A percentile compares a stretch with the other conserved stretches of the same genome.
Conservation (phyloP, 2,797 vertebrate species). For the Hydrophis major region DNA sequence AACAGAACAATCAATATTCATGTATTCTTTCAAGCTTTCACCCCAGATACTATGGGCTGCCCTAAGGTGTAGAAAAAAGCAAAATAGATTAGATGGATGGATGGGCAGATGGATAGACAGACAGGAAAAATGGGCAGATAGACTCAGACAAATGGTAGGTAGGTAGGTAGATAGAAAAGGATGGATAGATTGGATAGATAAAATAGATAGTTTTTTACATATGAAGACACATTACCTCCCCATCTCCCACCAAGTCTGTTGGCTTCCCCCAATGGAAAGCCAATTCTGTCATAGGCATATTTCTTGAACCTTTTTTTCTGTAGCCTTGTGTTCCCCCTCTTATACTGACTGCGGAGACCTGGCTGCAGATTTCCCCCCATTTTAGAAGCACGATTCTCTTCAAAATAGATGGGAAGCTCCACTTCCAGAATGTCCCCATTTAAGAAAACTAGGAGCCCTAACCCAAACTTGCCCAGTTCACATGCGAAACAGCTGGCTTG, state of each 20-base stretch:
- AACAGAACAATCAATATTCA: constrained; percentile 84
- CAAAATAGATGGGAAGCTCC: neutral
- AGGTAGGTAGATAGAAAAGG: no score
- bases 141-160: no score
- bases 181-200: no score
- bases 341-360: neutral
- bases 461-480: neutral
- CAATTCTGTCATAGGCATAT: neutral
- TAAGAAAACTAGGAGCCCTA: neutral
- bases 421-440: neutral
- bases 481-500: neutral
- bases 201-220: no score
- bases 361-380: neutral
- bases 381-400: neutral
- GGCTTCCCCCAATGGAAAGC: neutral
- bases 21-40: constrained; percentile 78
- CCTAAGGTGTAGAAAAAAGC: constrained; percentile 65
- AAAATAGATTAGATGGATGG: no score
- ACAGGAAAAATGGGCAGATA: no score
- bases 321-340: neutral
- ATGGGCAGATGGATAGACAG: no score
- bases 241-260: neutral
- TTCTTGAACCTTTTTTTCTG: neutral
- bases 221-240: neutral
- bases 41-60: constrained; percentile 81